Evolutionary conservation across 2,797 vertebrate genomes (phyloP).

Genomic region (Picus viridis): DNA sequence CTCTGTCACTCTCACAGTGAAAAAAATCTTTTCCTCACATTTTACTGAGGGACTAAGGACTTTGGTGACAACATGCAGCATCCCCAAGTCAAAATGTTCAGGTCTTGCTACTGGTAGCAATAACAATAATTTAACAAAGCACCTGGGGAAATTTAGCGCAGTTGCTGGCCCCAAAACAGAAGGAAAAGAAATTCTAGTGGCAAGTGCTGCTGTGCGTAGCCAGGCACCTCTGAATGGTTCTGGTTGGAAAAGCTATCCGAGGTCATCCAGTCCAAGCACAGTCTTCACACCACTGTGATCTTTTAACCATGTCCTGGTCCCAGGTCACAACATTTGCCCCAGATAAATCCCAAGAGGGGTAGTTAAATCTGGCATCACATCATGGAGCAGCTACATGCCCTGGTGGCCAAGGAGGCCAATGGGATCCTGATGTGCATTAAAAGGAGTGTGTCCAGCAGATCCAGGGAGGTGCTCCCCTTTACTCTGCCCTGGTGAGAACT

Average conservation of each 20-base stretch:
- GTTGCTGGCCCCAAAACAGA: background rate
- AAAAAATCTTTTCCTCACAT: too few species aligned
- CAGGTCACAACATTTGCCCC: background rate
- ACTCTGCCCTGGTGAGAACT: too few species aligned
- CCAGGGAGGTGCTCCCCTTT: too few species aligned
- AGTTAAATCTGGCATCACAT: background rate
- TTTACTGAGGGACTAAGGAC: background rate
- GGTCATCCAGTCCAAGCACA: too few species aligned
- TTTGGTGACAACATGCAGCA: background rate
- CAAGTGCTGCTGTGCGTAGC: fast-evolving
- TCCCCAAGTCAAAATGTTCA: background rate
- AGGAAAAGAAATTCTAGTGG: background rate
- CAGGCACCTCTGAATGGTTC: background rate
- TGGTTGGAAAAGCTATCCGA: too few species aligned
- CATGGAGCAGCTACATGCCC: too few species aligned
- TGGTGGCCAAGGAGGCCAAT: too few species aligned
- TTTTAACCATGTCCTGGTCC: too few species aligned
- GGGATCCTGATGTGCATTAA: too few species aligned
- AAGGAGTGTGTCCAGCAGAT: too few species aligned
- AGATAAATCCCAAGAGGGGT: background rate
- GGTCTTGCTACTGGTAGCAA: background rate
- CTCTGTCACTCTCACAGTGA: too few species aligned
- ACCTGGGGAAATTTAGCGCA: background rate
- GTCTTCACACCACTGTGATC: too few species aligned
- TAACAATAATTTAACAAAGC: fast-evolving